A percentile compares a stretch with the other conserved stretches of the same genome.
Evolutionary conservation across 2,797 vertebrate genomes (phyloP).

Genomic region (Syndactyla subalaris): DNA sequence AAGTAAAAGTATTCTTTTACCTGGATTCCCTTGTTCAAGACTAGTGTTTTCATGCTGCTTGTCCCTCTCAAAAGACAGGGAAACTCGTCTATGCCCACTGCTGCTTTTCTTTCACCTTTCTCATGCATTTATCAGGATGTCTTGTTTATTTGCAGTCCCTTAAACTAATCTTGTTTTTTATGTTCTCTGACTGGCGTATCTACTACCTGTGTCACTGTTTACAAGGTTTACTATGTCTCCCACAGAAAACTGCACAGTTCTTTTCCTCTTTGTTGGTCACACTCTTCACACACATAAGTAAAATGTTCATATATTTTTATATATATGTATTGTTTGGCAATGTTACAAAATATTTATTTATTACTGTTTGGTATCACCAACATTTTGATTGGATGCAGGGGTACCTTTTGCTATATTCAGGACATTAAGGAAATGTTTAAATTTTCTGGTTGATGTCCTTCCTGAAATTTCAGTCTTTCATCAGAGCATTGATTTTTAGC

Average conservation of each 20-base stretch:
- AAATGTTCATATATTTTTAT: fast-evolving
- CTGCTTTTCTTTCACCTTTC: background rate
- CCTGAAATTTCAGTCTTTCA: background rate
- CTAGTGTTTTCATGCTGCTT: background rate
- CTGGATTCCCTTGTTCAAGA: background rate
- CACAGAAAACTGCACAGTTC: background rate
- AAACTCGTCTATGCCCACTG: background rate
- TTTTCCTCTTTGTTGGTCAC: background rate
- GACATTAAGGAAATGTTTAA: background rate
- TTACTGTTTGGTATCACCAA: background rate
- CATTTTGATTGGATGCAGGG: background rate
- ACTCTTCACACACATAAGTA: background rate
- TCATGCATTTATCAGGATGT: background rate
- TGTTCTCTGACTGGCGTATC: background rate
- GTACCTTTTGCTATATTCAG: background rate
- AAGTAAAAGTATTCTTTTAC: background rate
- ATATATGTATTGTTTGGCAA: background rate
- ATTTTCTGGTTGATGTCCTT: background rate
- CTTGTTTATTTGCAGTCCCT: background rate
- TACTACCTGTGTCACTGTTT: background rate
- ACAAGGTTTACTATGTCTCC: background rate
- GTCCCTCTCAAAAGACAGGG: background rate
- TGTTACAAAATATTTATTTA: background rate
- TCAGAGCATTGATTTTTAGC: background rate
- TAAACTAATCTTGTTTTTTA: background rate